phyloP scores from a whole-genome alignment of 2,113 vertebrate species.

The Coptodon bakossiorum region DNA sequence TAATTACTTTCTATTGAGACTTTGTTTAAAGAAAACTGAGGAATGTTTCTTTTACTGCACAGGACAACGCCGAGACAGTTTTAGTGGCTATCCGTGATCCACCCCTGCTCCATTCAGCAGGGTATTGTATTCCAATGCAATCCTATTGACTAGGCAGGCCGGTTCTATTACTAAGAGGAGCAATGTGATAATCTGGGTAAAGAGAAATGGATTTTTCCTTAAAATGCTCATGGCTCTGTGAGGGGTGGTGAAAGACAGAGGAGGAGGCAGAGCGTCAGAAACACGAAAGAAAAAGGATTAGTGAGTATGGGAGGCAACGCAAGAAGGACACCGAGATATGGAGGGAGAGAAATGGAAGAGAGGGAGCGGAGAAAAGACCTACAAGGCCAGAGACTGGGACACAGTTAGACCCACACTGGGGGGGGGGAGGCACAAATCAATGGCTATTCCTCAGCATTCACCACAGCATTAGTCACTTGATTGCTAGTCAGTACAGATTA shows the following conservation, averaged over 20 bases:
- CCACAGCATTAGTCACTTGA: slow-evolving; percentile 44
- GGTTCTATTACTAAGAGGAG: slow-evolving; percentile 40
- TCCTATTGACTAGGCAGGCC: slow-evolving; percentile 27
- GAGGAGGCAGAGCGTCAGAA: neutral
- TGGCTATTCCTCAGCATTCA: slow-evolving; percentile 26
- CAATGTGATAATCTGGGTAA: slow-evolving; percentile 47
- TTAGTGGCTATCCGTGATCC: slow-evolving; percentile 19
- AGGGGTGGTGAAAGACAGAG: neutral
- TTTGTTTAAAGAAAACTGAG: slow-evolving; percentile 10
- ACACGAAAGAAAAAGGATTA: neutral
- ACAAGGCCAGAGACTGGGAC: neutral
- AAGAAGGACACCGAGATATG: neutral
- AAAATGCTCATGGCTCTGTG: slow-evolving; percentile 6
- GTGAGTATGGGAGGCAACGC: neutral
- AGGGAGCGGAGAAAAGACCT: neutral
- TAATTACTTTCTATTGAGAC: slow-evolving; percentile 2
- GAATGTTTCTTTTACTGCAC: slow-evolving; percentile 22
- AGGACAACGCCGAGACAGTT: slow-evolving; percentile 9
- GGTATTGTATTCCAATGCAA: slow-evolving; percentile 49
- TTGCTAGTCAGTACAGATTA: slow-evolving; percentile 45
- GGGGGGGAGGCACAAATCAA: neutral
- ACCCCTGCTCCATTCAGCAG: slow-evolving; percentile 16
- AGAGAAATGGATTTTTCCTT: slow-evolving; percentile 53
- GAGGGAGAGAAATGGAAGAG: neutral
- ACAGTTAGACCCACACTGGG: neutral